Evolutionary conservation across 1,140 invertebrate genomes (phyloP).

Genomic region (Orchestia grillus): DNA sequence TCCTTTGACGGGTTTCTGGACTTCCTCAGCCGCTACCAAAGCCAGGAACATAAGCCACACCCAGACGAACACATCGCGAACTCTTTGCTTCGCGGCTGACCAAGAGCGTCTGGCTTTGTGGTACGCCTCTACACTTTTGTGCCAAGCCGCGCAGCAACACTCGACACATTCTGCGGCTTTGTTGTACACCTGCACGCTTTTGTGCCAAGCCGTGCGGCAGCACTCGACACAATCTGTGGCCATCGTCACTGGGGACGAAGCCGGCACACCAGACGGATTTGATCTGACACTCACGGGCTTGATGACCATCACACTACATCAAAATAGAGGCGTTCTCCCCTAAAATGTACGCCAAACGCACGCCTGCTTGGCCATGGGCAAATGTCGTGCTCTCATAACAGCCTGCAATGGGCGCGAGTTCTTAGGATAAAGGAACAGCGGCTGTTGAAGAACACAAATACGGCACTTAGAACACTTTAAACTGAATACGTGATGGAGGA

Average conservation of each 20-base stretch:
- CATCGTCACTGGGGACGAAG: background rate
- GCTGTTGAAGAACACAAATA: background rate
- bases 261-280: background rate
- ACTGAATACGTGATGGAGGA: too few species aligned
- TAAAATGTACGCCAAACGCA: background rate
- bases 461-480: too few species aligned
- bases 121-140: background rate
- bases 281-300: background rate
- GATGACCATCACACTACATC: background rate
- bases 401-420: background rate
- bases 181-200: background rate
- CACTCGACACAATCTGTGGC: background rate
- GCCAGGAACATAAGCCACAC: conserved; percentile 32
- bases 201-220: background rate
- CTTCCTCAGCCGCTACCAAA: conserved; percentile 29
- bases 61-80: conserved; percentile 5
- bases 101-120: background rate
- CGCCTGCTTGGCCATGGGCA: background rate
- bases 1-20: background rate
- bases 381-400: background rate
- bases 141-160: background rate
- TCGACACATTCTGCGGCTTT: background rate
- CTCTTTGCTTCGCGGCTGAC: background rate
- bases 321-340: background rate
- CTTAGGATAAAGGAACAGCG: background rate